Percentiles rank a stretch among this genome's conserved stretches.
Evolutionary conservation across 2,797 vertebrate species (phyloP).

Genomic region (Phoeniculus purpureus): DNA sequence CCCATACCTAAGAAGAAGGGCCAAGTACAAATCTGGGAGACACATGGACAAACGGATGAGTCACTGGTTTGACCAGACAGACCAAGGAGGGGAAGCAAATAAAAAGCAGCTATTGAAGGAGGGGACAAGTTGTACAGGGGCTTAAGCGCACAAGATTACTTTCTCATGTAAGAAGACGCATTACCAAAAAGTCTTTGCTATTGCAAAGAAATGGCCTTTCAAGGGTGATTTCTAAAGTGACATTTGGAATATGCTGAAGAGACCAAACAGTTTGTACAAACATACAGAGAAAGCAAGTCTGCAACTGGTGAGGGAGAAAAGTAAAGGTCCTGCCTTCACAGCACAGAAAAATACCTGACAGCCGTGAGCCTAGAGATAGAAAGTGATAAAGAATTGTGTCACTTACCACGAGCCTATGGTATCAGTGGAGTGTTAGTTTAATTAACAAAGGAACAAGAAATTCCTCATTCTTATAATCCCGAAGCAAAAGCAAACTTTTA

Average conservation of each 20-base stretch:
- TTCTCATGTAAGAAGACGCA: not conserved
- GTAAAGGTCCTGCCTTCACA: not conserved
- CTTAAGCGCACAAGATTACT: not conserved
- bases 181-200: not conserved
- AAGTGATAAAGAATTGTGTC: not conserved
- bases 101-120: not conserved
- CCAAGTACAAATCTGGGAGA: not conserved
- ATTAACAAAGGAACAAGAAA: not conserved
- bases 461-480: not conserved
- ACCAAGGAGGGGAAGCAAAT: not conserved
- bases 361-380: not conserved
- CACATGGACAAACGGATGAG: fast-evolving
- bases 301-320: not conserved
- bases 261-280: not conserved
- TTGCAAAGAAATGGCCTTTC: not conserved
- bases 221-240: not conserved
- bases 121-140: not conserved
- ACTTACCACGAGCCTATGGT: not conserved
- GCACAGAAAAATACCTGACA: not conserved
- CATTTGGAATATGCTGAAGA: not conserved
- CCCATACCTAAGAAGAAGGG: fast-evolving
- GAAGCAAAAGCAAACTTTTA: not conserved
- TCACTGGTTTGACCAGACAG: not conserved
- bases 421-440: not conserved
- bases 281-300: not conserved